phyloP scores from a whole-genome alignment of 1,140 invertebrate species.

The Globodera rostochiensis region DNA sequence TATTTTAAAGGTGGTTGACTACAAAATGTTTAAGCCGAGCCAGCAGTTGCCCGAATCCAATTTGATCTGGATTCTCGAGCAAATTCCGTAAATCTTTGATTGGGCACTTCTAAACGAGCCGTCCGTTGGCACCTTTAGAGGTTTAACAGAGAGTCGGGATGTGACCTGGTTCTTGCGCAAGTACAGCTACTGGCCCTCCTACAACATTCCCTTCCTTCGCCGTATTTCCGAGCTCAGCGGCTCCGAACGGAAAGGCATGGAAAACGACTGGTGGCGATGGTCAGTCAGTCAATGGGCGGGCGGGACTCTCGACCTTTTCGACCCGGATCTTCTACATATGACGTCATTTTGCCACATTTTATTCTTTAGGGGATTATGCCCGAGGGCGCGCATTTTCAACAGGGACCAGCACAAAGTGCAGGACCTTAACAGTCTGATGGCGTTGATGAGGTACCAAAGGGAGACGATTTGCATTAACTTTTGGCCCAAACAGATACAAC shows the following conservation, averaged over 20 bases:
- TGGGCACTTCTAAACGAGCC: too few species aligned
- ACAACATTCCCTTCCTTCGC: constrained; percentile 78
- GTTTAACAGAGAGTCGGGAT: constrained; percentile 68
- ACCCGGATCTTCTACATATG: too few species aligned
- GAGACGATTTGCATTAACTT: background rate
- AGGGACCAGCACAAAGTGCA: constrained; percentile 71
- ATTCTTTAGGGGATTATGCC: constrained; percentile 66
- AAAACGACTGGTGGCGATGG: constrained; percentile 74
- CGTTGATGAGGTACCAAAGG: constrained; percentile 72
- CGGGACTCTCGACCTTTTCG: too few species aligned
- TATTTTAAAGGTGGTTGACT: constrained; percentile 71
- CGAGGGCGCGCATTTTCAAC: constrained; percentile 74
- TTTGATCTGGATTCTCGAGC: constrained; percentile 80
- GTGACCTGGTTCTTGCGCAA: constrained; percentile 74
- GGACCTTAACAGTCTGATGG: constrained; percentile 71
- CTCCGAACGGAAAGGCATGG: constrained; percentile 51
- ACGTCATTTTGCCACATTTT: too few species aligned
- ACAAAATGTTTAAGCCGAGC: constrained; percentile 71
- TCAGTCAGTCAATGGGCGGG: constrained; percentile 51
- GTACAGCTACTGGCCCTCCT: constrained; percentile 77
- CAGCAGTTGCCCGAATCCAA: constrained; percentile 68
- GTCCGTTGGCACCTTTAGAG: background rate
- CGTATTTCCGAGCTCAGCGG: constrained; percentile 74
- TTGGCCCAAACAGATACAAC: constrained; percentile 71
- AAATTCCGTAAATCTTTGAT: constrained; percentile 71